A percentile compares a stretch with the other conserved stretches of the same genome.
Evolutionary conservation across 2,888 invertebrate species (phyloP).

Genomic region (Drosophila falleni): DNA sequence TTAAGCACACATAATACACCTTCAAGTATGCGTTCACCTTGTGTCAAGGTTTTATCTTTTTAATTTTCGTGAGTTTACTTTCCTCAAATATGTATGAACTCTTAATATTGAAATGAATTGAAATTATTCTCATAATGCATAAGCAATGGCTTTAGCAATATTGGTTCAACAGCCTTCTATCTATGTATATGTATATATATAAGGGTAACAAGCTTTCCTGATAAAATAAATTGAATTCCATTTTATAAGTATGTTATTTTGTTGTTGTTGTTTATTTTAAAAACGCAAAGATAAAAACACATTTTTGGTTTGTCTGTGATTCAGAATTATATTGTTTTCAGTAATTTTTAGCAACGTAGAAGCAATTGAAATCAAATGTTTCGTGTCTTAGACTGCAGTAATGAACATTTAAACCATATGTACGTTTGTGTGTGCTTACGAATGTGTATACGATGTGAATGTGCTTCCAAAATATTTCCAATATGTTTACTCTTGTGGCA

Average conservation of each 20-base stretch:
- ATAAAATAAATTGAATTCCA: constrained; percentile 9
- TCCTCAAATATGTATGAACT: background rate
- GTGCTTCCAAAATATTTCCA: constrained; percentile 28
- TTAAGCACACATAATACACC: background rate
- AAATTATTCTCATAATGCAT: background rate
- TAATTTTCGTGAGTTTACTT: background rate
- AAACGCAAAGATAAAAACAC: constrained; percentile 37
- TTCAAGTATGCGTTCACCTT: background rate
- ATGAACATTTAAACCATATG: constrained; percentile 21
- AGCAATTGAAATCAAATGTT: constrained; percentile 38
- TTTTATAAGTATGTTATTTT: constrained; percentile 5
- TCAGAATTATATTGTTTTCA: constrained; percentile 31
- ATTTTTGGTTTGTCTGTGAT: constrained; percentile 33
- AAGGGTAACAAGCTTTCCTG: constrained; percentile 18
- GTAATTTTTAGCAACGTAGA: constrained; percentile 25
- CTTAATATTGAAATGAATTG: background rate
- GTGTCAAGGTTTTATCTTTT: background rate
- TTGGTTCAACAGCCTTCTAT: constrained; percentile 6
- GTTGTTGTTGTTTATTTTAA: constrained; percentile 30
- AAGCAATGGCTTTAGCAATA: background rate
- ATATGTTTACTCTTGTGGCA: constrained; percentile 25
- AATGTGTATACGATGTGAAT: constrained; percentile 3
- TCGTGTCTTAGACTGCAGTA: constrained; percentile 26
- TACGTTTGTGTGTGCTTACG: constrained; percentile 13
- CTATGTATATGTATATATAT: background rate